Evolutionary conservation across 2,113 vertebrate genomes (phyloP), one percentile per base, ranked within the genome.

Genomic region (Prionailurus bengalensis): DNA sequence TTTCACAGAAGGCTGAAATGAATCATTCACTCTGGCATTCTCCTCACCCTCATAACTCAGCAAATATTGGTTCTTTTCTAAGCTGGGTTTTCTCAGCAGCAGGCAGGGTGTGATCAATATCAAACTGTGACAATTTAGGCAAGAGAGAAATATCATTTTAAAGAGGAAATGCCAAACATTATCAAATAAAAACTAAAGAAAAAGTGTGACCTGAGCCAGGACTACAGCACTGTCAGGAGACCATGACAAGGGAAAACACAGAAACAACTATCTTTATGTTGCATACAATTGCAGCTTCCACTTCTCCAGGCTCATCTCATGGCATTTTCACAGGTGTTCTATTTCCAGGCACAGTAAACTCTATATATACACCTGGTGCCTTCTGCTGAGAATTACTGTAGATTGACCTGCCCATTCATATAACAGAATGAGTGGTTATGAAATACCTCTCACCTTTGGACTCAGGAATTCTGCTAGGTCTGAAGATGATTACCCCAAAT

Each of bases 81-180:
- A 68, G 74, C n/a, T 61, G 36, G 78, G 5, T 92, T 97, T 93
- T 86, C 89, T 91, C 55, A 79, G 78, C 65, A 91, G 58, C 17
- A 33, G 96, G 63, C 29, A 96, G 33, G 7, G 53, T 95, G 65
- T 81, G 81, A 96, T 96, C 58, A 45, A 68, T 81, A 93, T 71
- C 45, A 93, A 93, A 89, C 82, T 82, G 80, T 94, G 86, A 83
- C 82, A 91, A 91, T 61, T 76, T 78, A 84, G 82, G 78, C n/a
- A 74, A 61, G 74, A 36, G 39, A 79, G 61, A 97, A 94, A 71
- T 63, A 95, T n/a, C 65, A 79, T 66, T 89, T 88, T 66, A 55
- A 96, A 96, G 81, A 95, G 92, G 71, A 93, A 97, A 95, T 79
- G 91, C n/a, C 96, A 96, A 97, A 78, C 23, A 85, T 58, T 42